Percentiles rank a stretch among this genome's conserved stretches.
These are phyloP conservation scores for Bhutanitis thaidina DNA, from an alignment of 2,888 invertebrate species.

Conservation along the genomic window DNA sequence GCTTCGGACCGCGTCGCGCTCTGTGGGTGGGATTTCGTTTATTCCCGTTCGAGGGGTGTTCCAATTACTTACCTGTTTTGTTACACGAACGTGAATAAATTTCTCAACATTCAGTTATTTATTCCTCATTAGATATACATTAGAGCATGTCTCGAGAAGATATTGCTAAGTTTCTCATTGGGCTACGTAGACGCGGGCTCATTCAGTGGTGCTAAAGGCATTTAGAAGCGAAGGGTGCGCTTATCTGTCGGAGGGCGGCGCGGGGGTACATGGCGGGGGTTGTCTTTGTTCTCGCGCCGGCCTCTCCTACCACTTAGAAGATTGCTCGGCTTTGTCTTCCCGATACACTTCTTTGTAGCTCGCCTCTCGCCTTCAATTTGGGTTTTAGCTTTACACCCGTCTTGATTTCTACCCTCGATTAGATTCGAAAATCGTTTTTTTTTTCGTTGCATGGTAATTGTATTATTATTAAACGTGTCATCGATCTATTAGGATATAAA, in stretches of 20 bases:
- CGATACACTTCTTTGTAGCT: conserved; percentile 58
- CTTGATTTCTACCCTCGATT: conserved; percentile 18
- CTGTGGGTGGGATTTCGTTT: conserved; percentile 29
- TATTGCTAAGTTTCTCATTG: conserved; percentile 49
- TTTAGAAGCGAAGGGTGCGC: conserved; percentile 55
- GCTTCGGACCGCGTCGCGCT: conserved; percentile 22
- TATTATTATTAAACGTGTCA: background rate
- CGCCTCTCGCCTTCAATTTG: conserved; percentile 51
- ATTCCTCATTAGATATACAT: conserved; percentile 49
- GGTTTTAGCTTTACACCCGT: conserved; percentile 42
- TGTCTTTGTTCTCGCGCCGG: conserved; percentile 56
- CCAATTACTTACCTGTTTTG: conserved; percentile 30
- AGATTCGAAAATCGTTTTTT: conserved; percentile 1
- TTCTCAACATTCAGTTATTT: conserved; percentile 38
- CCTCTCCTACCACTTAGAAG: conserved; percentile 71
- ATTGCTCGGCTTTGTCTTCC: conserved; percentile 69
- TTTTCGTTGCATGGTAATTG: conserved; percentile 10
- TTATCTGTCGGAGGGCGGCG: conserved; percentile 50
- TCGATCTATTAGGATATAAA: conserved; percentile 24
- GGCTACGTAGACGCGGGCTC: conserved; percentile 42
- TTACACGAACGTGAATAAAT: conserved; percentile 33
- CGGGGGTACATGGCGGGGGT: conserved; percentile 32
- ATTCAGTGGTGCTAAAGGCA: conserved; percentile 54
- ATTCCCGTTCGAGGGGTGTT: conserved; percentile 27
- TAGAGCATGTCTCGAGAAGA: conserved; percentile 41